Base-by-base conservation (phyloP, 2,113 vertebrate species). In the Prochilodus magdalenae region DNA sequence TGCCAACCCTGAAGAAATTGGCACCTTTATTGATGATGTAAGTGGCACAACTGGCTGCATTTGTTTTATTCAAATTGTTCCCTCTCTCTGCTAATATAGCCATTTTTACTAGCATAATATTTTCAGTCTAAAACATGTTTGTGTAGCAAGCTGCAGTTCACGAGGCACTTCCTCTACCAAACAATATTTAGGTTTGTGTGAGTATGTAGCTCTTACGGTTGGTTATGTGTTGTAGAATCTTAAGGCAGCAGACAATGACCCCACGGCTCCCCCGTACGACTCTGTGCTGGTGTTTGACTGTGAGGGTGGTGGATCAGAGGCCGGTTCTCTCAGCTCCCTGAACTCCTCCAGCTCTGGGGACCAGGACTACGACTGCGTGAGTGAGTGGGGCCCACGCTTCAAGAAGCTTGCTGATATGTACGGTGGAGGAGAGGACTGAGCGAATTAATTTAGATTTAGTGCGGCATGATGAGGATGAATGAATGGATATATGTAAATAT, bases 331-430 rank as follows among this genome's bases (percentile, higher is more conserved):
- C 82, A 98, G 97, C 83, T 96, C 97, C 1, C 90, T 99, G 83
- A 96, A 98, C 90, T 99, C 97, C 0, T 95, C 94, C 0, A 89
- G 89, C 84, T 96, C 95, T 0, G 95, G 95, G 60, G 96, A 99
- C 91, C 96, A 98, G 90, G 95, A 98, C 91, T 99, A 98, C 0
- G 87, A 97, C 91, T 94, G 93, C 86, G 91, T 99, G 67, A 89
- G 53, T 0, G 93, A 97, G 0, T 98, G 97, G 97, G 97, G 97
- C 14, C 94, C 93, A 8, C 96, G 97, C 86, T 98, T 98, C 87
- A 96, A 94, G 92, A 99, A 98, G 86, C 89, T 99, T 86, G 96
- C 98, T 0, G 95, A 99, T 81, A 98, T 99, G 96, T 99, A 97
- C 0, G 97, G 98, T 0, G 96, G 97, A 0, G 97, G 96, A 1